Evolutionary conservation across 2,888 invertebrate genomes (phyloP).

Genomic region (Cybosia mesomella): DNA sequence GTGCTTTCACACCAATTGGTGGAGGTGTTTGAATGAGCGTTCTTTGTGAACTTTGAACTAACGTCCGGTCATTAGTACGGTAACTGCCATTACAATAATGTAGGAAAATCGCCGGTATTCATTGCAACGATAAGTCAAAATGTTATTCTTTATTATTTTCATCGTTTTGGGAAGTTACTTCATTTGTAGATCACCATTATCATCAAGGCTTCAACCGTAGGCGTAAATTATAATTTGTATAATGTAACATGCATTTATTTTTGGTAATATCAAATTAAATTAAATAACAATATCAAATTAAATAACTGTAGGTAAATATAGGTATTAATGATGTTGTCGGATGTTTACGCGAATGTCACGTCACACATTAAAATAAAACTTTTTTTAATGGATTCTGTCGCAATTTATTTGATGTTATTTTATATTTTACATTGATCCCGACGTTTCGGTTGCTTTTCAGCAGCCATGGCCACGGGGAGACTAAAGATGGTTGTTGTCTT

Average conservation of each 20-base stretch:
- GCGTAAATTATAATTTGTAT: neutral
- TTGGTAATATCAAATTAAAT: neutral
- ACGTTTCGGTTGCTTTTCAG: too few species aligned
- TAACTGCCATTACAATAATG: conserved; percentile 39
- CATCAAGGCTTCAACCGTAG: neutral
- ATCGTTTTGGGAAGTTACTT: conserved; percentile 9
- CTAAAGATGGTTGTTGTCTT: too few species aligned
- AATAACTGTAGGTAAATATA: too few species aligned
- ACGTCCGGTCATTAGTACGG: conserved; percentile 54
- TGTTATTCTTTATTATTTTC: conserved; percentile 16
- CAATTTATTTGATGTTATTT: too few species aligned
- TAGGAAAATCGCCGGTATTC: conserved; percentile 39
- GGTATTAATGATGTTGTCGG: too few species aligned
- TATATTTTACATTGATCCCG: too few species aligned
- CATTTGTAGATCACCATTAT: conserved; percentile 10
- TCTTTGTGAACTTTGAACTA: conserved; percentile 56
- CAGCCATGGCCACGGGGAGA: too few species aligned
- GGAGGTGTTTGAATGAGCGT: conserved; percentile 34
- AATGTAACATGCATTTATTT: neutral
- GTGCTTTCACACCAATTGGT: conserved; percentile 64
- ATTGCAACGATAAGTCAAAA: conserved; percentile 19
- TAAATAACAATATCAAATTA: too few species aligned
- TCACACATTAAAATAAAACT: too few species aligned
- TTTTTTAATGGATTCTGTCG: too few species aligned
- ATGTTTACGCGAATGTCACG: too few species aligned